Evolutionary conservation across 1,140 invertebrate species (phyloP).

Genomic region (Heliconius hewitsoni): DNA sequence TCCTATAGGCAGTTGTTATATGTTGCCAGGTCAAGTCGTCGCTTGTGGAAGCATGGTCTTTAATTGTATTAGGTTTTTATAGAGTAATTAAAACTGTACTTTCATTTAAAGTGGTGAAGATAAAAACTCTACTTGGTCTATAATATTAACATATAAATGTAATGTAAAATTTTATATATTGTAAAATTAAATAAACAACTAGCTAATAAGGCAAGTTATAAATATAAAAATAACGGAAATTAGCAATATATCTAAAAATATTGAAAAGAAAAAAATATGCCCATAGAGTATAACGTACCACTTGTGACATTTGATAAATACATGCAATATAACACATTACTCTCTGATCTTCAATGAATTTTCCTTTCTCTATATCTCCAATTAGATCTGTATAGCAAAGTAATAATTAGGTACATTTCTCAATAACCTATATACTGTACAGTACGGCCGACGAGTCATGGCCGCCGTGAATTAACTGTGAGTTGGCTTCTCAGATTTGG

Average conservation of each 20-base stretch:
- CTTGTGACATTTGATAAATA: slow-evolving; percentile 64
- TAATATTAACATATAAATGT: no score
- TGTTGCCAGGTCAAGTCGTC: no score
- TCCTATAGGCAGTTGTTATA: no score
- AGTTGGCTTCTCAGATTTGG: no score
- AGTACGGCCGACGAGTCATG: not conserved
- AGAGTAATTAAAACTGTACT: no score
- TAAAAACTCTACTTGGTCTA: no score
- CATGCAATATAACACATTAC: slow-evolving; percentile 73
- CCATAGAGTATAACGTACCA: slow-evolving; percentile 50
- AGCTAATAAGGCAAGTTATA: not conserved
- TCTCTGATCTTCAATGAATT: slow-evolving; percentile 57
- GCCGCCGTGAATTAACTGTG: no score
- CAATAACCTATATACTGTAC: not conserved
- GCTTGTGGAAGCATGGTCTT: no score
- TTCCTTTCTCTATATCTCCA: slow-evolving; percentile 60
- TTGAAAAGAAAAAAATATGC: no score
- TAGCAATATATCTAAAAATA: not conserved
- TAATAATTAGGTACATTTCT: not conserved
- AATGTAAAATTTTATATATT: not conserved
- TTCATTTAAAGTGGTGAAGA: no score
- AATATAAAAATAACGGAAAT: not conserved
- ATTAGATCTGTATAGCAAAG: slow-evolving; percentile 49
- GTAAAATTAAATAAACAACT: not conserved
- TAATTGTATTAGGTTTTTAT: no score